Percentiles rank a stretch among this genome's conserved stretches.
Evolutionary conservation across 2,797 vertebrate genomes (phyloP).

Genomic region (Mustela erminea): DNA sequence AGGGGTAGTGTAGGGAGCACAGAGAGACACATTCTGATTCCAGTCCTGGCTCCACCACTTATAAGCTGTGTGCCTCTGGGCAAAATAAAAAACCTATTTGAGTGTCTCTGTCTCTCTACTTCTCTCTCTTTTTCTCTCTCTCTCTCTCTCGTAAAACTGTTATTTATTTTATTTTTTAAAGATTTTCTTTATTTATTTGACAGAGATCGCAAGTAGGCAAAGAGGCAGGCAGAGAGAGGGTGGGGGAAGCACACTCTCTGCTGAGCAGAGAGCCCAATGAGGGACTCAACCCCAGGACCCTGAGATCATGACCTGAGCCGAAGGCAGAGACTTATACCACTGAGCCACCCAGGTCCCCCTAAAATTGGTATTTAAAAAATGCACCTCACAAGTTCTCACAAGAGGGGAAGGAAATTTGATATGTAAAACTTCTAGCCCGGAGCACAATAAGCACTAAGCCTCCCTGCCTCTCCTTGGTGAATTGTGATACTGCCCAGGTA

Average conservation of each 20-base stretch:
- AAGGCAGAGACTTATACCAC: too few species aligned
- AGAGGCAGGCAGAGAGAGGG: too few species aligned
- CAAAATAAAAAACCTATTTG: slow-evolving; percentile 27
- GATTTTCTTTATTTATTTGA: too few species aligned
- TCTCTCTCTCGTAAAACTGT: not conserved
- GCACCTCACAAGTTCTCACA: not conserved
- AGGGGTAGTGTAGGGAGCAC: not conserved
- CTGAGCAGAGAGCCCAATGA: too few species aligned
- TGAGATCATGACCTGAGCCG: too few species aligned
- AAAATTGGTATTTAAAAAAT: not conserved
- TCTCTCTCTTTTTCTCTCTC: not conserved
- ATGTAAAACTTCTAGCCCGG: not conserved
- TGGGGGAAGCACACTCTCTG: too few species aligned
- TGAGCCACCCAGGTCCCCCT: not conserved
- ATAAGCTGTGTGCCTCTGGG: not conserved
- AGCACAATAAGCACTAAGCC: not conserved
- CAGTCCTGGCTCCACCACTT: not conserved
- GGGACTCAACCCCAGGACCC: too few species aligned
- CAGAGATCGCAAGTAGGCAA: too few species aligned
- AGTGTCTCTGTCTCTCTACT: not conserved
- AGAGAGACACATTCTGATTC: not conserved
- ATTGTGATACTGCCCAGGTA: not conserved
- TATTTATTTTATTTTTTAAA: not conserved
- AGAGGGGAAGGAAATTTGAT: not conserved
- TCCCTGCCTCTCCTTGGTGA: not conserved